Percentiles rank a stretch among this genome's conserved stretches.
Evolutionary conservation across 2,797 vertebrate species (phyloP).

Genomic region (Emys orbicularis): DNA sequence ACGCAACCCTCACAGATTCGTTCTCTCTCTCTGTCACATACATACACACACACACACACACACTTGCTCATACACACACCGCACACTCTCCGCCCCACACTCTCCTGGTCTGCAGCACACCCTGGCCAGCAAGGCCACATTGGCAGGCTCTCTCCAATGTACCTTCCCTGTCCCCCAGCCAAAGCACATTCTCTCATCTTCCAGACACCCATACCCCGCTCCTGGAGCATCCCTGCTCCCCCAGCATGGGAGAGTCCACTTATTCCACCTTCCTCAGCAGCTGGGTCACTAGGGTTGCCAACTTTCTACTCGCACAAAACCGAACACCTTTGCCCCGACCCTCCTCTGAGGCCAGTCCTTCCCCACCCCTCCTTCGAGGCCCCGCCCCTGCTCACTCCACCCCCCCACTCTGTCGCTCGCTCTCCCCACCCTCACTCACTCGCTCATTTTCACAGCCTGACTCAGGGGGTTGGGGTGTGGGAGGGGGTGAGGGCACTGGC

Average conservation of each 20-base stretch:
- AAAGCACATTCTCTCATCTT: not conserved
- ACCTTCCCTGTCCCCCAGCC: not conserved
- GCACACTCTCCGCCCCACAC: fast-evolving
- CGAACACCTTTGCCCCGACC: too few relatives aligned
- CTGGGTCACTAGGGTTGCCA: not conserved
- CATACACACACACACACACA: not conserved
- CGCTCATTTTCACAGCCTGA: too few relatives aligned
- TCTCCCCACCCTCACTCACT: too few relatives aligned
- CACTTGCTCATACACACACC: not conserved
- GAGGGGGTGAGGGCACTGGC: too few relatives aligned
- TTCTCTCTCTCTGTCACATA: fast-evolving
- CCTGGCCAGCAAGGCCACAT: not conserved
- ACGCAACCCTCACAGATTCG: not conserved
- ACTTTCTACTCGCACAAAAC: too few relatives aligned
- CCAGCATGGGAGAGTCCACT: not conserved
- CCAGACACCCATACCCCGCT: not conserved
- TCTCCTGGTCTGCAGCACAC: not conserved
- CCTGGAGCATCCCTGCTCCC: not conserved
- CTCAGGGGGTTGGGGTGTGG: too few relatives aligned
- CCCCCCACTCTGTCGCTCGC: too few relatives aligned
- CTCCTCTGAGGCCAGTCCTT: too few relatives aligned
- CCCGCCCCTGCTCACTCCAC: too few relatives aligned
- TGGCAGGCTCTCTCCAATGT: not conserved
- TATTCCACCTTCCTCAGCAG: not conserved
- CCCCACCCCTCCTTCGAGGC: too few relatives aligned